phyloP scores from a whole-genome alignment of 2,113 vertebrate species.

The Podarcis muralis region DNA sequence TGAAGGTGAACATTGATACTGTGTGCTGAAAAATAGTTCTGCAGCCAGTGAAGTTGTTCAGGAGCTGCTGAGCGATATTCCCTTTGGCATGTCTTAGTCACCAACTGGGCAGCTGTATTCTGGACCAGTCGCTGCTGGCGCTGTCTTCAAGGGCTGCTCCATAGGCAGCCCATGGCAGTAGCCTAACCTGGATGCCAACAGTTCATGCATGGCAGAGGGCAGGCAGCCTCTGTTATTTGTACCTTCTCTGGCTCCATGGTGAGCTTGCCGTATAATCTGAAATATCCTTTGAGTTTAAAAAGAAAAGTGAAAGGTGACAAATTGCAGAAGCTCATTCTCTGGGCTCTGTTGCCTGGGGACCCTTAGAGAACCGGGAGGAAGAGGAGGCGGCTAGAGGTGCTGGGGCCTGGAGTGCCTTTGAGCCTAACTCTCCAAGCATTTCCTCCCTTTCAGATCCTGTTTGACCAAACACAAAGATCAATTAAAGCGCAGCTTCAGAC shows the following conservation, averaged over 20 bases:
- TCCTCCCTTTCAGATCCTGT: conserved; percentile 86
- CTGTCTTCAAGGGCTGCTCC: not conserved
- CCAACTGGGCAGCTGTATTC: not conserved
- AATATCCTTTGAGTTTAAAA: too few species aligned
- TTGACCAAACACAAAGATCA: conserved; percentile 97
- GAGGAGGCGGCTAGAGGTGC: not conserved
- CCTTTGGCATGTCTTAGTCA: not conserved
- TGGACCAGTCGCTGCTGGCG: not conserved
- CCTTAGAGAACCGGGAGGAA: not conserved
- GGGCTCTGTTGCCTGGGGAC: too few species aligned
- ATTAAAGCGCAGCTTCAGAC: conserved; percentile 95
- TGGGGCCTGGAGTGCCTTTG: not conserved
- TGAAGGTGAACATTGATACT: too few species aligned
- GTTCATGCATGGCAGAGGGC: not conserved
- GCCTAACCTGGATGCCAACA: not conserved
- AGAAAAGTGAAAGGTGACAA: not conserved
- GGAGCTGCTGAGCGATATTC: not conserved
- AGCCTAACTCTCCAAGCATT: rapidly evolving
- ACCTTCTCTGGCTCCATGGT: too few species aligned
- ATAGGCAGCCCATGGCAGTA: not conserved
- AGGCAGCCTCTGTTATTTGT: too few species aligned
- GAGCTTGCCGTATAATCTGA: too few species aligned
- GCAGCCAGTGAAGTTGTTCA: too few species aligned
- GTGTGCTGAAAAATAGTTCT: not conserved
- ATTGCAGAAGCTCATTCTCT: not conserved